Evolutionary conservation across 2,797 vertebrate species (phyloP).

Genomic region (Epinephelus malabaricus): DNA sequence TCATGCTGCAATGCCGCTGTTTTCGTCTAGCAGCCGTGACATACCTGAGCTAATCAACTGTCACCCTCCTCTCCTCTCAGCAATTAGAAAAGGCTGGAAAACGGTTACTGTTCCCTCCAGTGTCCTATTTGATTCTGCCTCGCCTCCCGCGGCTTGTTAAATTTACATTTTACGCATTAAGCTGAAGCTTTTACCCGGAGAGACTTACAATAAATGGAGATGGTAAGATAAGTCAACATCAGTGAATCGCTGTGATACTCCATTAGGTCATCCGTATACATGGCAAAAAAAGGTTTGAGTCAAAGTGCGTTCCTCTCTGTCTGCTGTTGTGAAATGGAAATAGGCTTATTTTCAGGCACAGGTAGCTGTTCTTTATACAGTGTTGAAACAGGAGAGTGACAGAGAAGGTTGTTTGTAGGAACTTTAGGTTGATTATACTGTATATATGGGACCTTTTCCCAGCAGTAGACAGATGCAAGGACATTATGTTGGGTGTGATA

Average conservation of each 20-base stretch:
- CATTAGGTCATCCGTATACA: constrained; percentile 34
- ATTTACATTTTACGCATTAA: constrained; percentile 70
- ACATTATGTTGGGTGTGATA: not conserved
- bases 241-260: constrained; percentile 40
- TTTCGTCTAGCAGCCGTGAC: constrained; percentile 58
- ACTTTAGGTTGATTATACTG: not conserved
- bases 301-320: constrained; percentile 8
- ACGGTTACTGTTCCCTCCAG: constrained; percentile 47
- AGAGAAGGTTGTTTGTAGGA: constrained; percentile 4
- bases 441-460: constrained; percentile 16
- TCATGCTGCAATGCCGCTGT: constrained; percentile 61
- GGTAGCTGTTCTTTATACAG: not conserved
- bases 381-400: not conserved
- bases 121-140: constrained; percentile 61
- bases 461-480: not conserved
- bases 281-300: not conserved
- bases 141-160: constrained; percentile 66
- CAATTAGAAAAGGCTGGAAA: constrained; percentile 61
- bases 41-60: constrained; percentile 76
- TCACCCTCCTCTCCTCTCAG: constrained; percentile 66
- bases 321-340: constrained; percentile 49
- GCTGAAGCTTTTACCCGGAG: constrained; percentile 46
- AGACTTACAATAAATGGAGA: constrained; percentile 45
- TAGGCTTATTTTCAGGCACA: constrained; percentile 6
- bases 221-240: constrained; percentile 52